Base-by-base conservation (phyloP, 2,113 vertebrate species). In the Odontesthes bonariensis region DNA sequence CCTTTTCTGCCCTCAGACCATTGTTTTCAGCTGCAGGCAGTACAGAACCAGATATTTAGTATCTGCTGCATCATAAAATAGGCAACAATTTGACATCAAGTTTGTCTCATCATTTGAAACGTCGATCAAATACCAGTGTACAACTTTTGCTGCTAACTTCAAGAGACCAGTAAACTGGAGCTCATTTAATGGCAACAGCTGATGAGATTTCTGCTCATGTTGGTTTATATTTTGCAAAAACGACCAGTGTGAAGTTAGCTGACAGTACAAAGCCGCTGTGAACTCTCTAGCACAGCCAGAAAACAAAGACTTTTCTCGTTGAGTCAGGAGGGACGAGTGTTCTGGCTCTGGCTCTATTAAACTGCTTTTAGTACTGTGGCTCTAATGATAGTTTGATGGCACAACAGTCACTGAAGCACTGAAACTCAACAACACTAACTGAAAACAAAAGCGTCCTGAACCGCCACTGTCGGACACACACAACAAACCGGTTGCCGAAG, bases 381-480 rank as follows among this genome's bases (percentile, higher is more conserved):
- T 73, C 32, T 32, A 56, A 23, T 69, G 47, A 54, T 64, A 58
- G 38, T 55, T 51, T 56, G 55, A 80, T 49, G 72, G 60, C 63
- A 65, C 67, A 65, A 56, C 12, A 79, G 6, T 56, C 59, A 79
- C 14, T 61, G 19, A 61, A 73, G 38, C 27, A 66, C 40, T 73
- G 69, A 81, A n/a, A 27, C 13, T 52, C 56, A 40, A 10, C 62
- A 78, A 42, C 32, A 54, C 55, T 68, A 72, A 33, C 62, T 59
- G 17, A 23, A 69, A 66, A 67, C 51, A 60, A 79, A 67, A 61
- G 54, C 63, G 42, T 19, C 27, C 61, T 20, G 49, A 61, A 23
- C 52, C 57, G 46, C 65, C 77, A 47, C 72, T 44, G 73, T 81
- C 67, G 71, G 67, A 79, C 66, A 85, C 82, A 83, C 73, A 46